These are phyloP conservation scores for Drosophila rufa DNA, from an alignment of 1,140 invertebrate species.

Conservation along the genomic window DNA sequence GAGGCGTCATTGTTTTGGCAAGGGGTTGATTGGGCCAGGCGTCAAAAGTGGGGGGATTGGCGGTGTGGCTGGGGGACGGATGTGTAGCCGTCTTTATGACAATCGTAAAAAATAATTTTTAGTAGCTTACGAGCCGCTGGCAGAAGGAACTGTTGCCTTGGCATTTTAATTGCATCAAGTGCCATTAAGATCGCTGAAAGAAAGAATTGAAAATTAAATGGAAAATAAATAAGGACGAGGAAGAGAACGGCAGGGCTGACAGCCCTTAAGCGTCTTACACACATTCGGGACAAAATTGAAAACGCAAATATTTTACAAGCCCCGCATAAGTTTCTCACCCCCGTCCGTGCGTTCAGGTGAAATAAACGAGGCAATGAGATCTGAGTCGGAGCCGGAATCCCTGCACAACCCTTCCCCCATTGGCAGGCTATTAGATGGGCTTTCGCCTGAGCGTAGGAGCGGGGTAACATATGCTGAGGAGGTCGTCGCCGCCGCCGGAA, in stretches of 20 bases:
- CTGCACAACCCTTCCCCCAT: conserved; percentile 9
- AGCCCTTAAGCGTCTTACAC: conserved; percentile 54
- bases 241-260: not conserved
- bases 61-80: conserved; percentile 5
- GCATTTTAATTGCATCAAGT: conserved; percentile 79
- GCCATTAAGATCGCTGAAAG: conserved; percentile 66
- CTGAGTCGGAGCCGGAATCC: not conserved
- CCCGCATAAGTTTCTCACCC: conserved; percentile 44
- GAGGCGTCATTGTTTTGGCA: conserved; percentile 59
- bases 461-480: conserved; percentile 41
- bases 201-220: conserved; percentile 70
- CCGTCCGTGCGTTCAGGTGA: conserved; percentile 17
- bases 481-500: conserved; percentile 18
- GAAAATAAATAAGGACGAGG: conserved; percentile 55
- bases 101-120: conserved; percentile 83
- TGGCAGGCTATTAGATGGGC: conserved; percentile 22
- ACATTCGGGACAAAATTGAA: conserved; percentile 49
- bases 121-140: conserved; percentile 71
- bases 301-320: conserved; percentile 64
- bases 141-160: conserved; percentile 54
- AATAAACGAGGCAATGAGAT: conserved; percentile 13
- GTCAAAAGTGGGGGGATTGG: conserved; percentile 11
- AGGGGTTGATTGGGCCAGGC: conserved; percentile 23
- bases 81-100: conserved; percentile 74
- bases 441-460: not conserved